Conservation (phyloP, 2,113 vertebrate genomes). For the Opisthocomus hoazin region DNA sequence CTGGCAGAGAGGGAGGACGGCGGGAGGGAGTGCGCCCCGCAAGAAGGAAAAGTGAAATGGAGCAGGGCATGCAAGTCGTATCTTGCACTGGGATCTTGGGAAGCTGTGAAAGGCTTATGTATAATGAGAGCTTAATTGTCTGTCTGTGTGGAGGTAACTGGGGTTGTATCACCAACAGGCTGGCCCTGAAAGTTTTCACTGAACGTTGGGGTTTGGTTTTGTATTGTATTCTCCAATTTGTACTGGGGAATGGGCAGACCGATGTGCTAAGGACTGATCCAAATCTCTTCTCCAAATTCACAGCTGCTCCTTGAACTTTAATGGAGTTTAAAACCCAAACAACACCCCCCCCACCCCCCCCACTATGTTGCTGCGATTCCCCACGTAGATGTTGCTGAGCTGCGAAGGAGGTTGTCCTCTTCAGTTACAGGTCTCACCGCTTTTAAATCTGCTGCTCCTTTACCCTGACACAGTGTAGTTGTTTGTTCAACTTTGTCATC, state of each 20-base stretch:
- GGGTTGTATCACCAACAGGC: fast-evolving
- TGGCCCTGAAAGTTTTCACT: not conserved
- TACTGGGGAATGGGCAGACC: too few species aligned
- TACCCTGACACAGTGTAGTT: fast-evolving
- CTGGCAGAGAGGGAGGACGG: constrained; percentile 50
- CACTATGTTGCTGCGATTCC: not conserved
- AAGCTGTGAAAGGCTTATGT: not conserved
- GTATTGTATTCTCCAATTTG: fast-evolving
- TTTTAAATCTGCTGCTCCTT: not conserved
- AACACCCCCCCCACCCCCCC: fast-evolving
- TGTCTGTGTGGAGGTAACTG: not conserved
- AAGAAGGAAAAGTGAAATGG: not conserved
- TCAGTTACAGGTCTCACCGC: fast-evolving
- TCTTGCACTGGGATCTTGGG: not conserved
- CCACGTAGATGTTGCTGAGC: fast-evolving
- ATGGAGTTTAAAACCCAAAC: not conserved
- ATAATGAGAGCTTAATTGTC: not conserved
- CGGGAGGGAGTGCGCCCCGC: not conserved
- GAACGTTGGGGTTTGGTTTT: fast-evolving
- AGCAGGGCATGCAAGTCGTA: not conserved
- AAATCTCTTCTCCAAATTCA: not conserved
- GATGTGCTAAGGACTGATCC: fast-evolving
- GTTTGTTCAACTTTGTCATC: not conserved
- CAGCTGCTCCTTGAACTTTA: fast-evolving
- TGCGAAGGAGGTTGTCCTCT: not conserved